Percentiles rank a stretch among this genome's conserved stretches.
phyloP scores from a whole-genome alignment of 2,797 vertebrate species.

The Tapera naevia region DNA sequence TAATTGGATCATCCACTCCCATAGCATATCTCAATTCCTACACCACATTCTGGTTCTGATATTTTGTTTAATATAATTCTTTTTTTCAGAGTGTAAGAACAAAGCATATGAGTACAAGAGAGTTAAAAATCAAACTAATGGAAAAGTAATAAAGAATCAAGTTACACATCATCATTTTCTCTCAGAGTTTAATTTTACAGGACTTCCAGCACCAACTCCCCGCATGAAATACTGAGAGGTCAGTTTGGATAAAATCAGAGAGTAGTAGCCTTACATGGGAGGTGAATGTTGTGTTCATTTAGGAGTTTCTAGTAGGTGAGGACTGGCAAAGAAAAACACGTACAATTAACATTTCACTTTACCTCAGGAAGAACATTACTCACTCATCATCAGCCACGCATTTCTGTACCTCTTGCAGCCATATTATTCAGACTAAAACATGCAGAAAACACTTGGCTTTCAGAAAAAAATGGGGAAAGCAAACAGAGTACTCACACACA shows the following conservation, averaged over 20 bases:
- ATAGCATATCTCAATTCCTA: background rate
- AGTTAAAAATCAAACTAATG: background rate
- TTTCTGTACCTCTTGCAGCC: slow-evolving; percentile 4
- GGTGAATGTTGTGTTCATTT: background rate
- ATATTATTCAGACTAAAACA: background rate
- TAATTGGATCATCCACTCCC: background rate
- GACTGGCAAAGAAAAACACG: background rate
- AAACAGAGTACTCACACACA: background rate
- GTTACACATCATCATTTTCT: background rate
- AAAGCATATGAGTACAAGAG: background rate
- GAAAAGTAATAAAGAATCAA: background rate
- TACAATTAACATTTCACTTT: slow-evolving; percentile 11
- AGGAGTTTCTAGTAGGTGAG: background rate
- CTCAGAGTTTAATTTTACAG: background rate
- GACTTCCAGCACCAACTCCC: background rate
- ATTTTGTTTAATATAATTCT: background rate
- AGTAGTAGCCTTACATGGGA: background rate
- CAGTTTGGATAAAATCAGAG: background rate
- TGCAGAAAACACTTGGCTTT: slow-evolving; percentile 1
- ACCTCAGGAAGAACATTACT: background rate
- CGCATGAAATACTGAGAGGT: background rate
- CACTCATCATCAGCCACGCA: background rate
- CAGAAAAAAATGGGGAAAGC: background rate
- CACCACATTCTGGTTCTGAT: background rate
- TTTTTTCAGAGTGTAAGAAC: background rate